A percentile compares a stretch with the other conserved stretches of the same genome.
Evolutionary conservation across 2,888 invertebrate genomes (phyloP).

Genomic region (Drosophila hamatofila): DNA sequence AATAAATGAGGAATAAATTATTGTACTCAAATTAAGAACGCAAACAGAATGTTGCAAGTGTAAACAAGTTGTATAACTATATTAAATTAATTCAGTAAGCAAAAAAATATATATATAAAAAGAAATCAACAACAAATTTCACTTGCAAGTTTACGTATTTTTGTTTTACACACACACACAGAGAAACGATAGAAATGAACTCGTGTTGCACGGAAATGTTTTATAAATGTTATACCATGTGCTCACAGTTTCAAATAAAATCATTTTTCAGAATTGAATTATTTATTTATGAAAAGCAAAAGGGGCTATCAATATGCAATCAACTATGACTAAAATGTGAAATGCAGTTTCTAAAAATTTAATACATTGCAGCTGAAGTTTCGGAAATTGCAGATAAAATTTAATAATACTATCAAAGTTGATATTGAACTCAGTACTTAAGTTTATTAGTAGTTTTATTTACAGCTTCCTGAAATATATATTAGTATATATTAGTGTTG

Average conservation of each 20-base stretch:
- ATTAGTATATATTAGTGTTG: background rate
- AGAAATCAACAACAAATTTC: constrained; percentile 4
- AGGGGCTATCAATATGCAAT: background rate
- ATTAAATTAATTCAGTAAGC: constrained; percentile 54
- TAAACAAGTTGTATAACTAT: constrained; percentile 39
- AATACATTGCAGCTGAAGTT: background rate
- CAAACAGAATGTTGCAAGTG: constrained; percentile 41
- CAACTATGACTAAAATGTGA: background rate
- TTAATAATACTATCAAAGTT: background rate
- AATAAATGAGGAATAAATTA: constrained; percentile 37
- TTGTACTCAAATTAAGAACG: constrained; percentile 58
- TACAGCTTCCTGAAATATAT: background rate
- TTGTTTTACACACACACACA: background rate
- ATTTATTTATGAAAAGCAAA: background rate
- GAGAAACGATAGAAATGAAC: constrained; percentile 6
- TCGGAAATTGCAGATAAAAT: background rate
- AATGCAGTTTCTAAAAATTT: background rate
- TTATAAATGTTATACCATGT: background rate
- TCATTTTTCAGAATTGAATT: background rate
- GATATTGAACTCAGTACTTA: background rate
- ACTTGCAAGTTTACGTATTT: constrained; percentile 2
- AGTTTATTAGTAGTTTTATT: background rate
- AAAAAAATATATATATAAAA: background rate
- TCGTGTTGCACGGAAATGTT: constrained; percentile 1
- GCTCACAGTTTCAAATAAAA: background rate